These are phyloP conservation scores for Saturnia japonica DNA, from an alignment of 2,888 invertebrate species.

Conservation along the genomic window DNA sequence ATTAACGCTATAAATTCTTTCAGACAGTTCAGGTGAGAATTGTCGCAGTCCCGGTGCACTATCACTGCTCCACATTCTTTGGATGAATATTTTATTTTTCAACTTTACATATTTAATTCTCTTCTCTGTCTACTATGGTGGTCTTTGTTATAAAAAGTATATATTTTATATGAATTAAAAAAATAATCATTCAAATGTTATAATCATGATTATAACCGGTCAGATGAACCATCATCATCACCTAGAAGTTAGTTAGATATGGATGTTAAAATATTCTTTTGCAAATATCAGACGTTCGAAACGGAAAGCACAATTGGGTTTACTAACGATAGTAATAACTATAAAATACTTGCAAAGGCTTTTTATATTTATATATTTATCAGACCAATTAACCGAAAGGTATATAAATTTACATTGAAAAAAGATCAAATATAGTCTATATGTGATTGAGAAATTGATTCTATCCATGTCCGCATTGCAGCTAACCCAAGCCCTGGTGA, in stretches of 20 bases:
- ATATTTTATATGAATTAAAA: too few species aligned
- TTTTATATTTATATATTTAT: too few species aligned
- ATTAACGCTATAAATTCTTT: conserved; percentile 50
- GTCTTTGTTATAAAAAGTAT: neutral
- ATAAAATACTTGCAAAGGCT: neutral
- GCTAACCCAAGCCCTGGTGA: conserved; percentile 39
- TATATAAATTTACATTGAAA: neutral
- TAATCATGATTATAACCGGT: too few species aligned
- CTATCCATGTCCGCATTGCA: conserved; percentile 47
- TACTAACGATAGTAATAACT: neutral
- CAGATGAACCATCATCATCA: neutral
- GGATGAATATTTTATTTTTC: conserved; percentile 23
- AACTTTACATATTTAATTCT: neutral
- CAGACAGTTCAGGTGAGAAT: conserved; percentile 42
- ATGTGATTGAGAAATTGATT: neutral
- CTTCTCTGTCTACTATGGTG: neutral
- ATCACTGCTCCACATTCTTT: conserved; percentile 26
- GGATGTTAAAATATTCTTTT: neutral
- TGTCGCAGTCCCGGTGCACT: conserved; percentile 38
- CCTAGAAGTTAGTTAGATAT: neutral
- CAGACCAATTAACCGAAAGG: neutral
- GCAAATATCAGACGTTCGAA: neutral
- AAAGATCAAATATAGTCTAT: neutral
- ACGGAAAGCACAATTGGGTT: neutral
- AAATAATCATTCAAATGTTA: too few species aligned